Conservation (phyloP, 2,888 invertebrate genomes). For the Tenthredo distinguenda region DNA sequence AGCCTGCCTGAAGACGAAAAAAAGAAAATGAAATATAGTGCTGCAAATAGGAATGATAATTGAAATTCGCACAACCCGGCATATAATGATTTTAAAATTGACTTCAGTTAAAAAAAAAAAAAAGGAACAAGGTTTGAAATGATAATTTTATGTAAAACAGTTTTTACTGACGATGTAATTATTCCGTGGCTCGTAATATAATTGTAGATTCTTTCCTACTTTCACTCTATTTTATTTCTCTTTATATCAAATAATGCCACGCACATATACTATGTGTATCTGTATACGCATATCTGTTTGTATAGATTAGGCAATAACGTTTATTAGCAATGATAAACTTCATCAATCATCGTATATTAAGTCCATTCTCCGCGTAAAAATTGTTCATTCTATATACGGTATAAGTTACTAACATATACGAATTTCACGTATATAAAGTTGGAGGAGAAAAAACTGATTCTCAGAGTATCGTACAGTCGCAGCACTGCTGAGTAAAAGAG, state of each 20-base stretch:
- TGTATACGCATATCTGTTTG: not conserved
- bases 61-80: not conserved
- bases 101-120: not conserved
- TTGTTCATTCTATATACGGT: conserved; percentile 24
- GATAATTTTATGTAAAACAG: not conserved
- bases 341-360: conserved; percentile 18
- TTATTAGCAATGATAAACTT: conserved; percentile 18
- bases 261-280: not conserved
- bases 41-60: not conserved
- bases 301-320: not conserved
- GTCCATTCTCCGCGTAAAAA: conserved; percentile 1
- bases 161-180: not conserved
- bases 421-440: not conserved
- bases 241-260: not conserved
- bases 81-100: not conserved
- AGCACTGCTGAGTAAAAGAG: conserved; percentile 83
- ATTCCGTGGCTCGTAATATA: not conserved
- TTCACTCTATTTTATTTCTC: not conserved
- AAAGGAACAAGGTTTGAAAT: not conserved
- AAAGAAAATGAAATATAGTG: not conserved
- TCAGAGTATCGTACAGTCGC: conserved; percentile 81
- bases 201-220: not conserved
- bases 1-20: not conserved
- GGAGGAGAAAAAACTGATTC: not conserved
- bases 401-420: not conserved